Base-by-base conservation (phyloP, 1,140 invertebrate genomes). In the Cydia amplana region DNA sequence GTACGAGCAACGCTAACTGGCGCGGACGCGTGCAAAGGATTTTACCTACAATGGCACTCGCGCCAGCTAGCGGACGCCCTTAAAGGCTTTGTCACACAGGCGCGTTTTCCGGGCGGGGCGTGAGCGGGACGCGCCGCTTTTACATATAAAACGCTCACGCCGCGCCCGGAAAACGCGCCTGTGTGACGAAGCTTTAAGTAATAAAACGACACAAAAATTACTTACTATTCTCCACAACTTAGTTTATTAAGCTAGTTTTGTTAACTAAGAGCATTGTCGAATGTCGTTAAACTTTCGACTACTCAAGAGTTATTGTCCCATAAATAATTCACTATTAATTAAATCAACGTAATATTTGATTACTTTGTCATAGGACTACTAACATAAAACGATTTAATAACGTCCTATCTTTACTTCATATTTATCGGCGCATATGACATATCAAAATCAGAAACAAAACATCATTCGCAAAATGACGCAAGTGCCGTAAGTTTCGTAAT, bases 291-390 rank as follows among this genome's bases (percentile, higher is more conserved):
- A 23, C 23, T 51, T 60, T 60, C 55, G n/a, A 60, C n/a, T 20
- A 60, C 16, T 60, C 18, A 60, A 23, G 18, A 23, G 4, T 60
- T 60, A 60, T 9, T 20, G 55, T 5, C 18, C 18, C 55, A 60
- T 60, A 60, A 60, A 60, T 60, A 20, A 60, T 60, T 60, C 16
- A 12, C 55, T 60, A 20, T 60, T 60, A 60, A 60, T 60, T 20
- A 60, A 60, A n/a, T n/a, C n/a, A n/a, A n/a, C n/a, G 55, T 18
- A 23, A 60, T 60, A 60, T 60, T 60, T 60, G 18, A 60, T 60
- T 60, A 60, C 18, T 60, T 60, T 60, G 55, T 60, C 18, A 23
- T 20, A 60, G 9, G 18, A n/a, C 55, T 36, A 51, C 14, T 1
- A n/a, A 51, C 49, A n/a, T 60, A 51, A 51, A 20, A 60, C 18